phyloP scores from a whole-genome alignment of 1,140 invertebrate species.

The Cotesia glomerata region DNA sequence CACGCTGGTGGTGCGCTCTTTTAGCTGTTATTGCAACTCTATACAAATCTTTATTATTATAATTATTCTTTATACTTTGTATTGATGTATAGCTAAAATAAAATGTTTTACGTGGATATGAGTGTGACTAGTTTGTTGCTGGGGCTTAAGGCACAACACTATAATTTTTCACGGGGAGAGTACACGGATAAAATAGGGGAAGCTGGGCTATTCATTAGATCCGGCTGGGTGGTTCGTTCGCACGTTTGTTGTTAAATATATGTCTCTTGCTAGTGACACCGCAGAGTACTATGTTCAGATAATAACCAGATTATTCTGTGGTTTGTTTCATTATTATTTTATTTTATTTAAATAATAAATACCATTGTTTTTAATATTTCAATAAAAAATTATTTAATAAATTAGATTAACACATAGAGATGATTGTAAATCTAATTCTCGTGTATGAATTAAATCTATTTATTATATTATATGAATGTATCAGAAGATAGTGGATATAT shows the following conservation, averaged over 20 bases:
- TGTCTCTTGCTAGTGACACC: constrained; percentile 35
- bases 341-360: too few relatives aligned
- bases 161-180: constrained; percentile 38
- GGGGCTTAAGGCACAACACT: constrained; percentile 33
- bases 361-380: too few relatives aligned
- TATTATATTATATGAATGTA: constrained; percentile 19
- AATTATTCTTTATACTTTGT: not conserved
- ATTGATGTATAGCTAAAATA: constrained; percentile 21
- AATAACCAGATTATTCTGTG: too few relatives aligned
- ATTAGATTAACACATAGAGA: too few relatives aligned
- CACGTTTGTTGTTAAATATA: constrained; percentile 36
- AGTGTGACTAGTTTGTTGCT: constrained; percentile 22
- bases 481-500: constrained; percentile 54
- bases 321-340: too few relatives aligned
- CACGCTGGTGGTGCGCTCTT: constrained; percentile 35
- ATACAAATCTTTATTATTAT: too few relatives aligned
- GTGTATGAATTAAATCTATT: constrained; percentile 13
- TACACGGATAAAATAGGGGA: constrained; percentile 27
- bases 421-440: too few relatives aligned
- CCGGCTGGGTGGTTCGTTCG: constrained; percentile 38
- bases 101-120: constrained; percentile 39
- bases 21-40: not conserved
- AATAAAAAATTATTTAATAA: too few relatives aligned
- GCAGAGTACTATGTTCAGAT: constrained; percentile 27
- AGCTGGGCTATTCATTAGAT: constrained; percentile 38